These are phyloP conservation scores for Psephotus haematonotus DNA, from an alignment of 2,113 vertebrate genomes.

Conservation along the genomic window DNA sequence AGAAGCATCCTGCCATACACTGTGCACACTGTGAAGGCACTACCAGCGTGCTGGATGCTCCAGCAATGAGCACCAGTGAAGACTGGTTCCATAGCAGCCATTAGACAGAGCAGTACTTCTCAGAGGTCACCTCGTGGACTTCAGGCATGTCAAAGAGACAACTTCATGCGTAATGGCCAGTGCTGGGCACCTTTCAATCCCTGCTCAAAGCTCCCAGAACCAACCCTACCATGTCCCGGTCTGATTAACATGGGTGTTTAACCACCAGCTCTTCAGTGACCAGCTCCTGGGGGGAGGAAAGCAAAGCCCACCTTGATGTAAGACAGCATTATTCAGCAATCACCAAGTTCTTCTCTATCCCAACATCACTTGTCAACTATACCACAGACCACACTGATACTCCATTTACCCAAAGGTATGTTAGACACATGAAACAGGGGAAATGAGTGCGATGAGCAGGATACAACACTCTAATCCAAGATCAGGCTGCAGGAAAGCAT, in stretches of 20 bases:
- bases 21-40: not conserved
- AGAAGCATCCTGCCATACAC: not conserved
- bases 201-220: not conserved
- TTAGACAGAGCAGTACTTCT: not conserved
- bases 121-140: not conserved
- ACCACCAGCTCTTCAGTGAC: not conserved
- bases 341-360: not conserved
- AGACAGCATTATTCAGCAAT: not conserved
- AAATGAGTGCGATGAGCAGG: not conserved
- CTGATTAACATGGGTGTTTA: rapidly evolving
- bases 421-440: not conserved
- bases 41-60: not conserved
- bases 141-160: not conserved
- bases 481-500: not conserved
- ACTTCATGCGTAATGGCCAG: not conserved
- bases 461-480: not conserved
- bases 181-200: not conserved
- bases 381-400: rapidly evolving
- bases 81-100: not conserved
- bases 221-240: rapidly evolving
- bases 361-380: not conserved
- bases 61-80: not conserved
- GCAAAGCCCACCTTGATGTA: not conserved
- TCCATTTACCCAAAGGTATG: not conserved
- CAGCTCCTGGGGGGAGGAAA: not conserved